These are phyloP conservation scores for Agrochola circellaris DNA, from an alignment of 2,888 invertebrate species.

Conservation along the genomic window DNA sequence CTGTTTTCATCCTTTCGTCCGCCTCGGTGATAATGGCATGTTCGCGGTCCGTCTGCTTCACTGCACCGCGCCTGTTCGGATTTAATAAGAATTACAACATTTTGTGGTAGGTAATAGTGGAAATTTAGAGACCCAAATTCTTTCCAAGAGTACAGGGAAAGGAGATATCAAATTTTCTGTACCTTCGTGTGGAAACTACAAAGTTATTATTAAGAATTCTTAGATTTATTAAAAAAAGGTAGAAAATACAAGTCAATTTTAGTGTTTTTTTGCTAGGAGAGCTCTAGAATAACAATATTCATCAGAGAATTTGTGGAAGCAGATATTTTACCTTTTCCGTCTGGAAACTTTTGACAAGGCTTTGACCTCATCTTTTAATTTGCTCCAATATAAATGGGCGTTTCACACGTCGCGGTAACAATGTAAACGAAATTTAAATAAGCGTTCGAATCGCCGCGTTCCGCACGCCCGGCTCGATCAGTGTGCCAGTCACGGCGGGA, in stretches of 20 bases:
- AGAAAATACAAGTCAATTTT: background rate
- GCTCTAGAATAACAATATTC: background rate
- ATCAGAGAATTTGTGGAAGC: background rate
- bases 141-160: background rate
- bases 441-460: conserved; percentile 69
- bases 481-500: conserved; percentile 87
- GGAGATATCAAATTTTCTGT: background rate
- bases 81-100: conserved; percentile 56
- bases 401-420: conserved; percentile 64
- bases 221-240: background rate
- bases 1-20: conserved; percentile 62
- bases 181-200: background rate
- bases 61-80: conserved; percentile 41
- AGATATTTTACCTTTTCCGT: background rate
- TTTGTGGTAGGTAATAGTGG: conserved; percentile 43
- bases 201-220: background rate
- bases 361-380: conserved; percentile 44
- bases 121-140: background rate
- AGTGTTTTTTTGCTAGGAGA: background rate
- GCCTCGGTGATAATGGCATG: conserved; percentile 58
- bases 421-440: conserved; percentile 70
- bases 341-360: background rate
- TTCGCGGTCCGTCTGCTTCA: conserved; percentile 46
- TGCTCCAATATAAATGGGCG: conserved; percentile 28
- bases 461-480: conserved; percentile 71